Percentiles rank a stretch among this genome's conserved stretches.
Conservation (phyloP, 2,888 invertebrate genomes). For the Cephus pygmeus region DNA sequence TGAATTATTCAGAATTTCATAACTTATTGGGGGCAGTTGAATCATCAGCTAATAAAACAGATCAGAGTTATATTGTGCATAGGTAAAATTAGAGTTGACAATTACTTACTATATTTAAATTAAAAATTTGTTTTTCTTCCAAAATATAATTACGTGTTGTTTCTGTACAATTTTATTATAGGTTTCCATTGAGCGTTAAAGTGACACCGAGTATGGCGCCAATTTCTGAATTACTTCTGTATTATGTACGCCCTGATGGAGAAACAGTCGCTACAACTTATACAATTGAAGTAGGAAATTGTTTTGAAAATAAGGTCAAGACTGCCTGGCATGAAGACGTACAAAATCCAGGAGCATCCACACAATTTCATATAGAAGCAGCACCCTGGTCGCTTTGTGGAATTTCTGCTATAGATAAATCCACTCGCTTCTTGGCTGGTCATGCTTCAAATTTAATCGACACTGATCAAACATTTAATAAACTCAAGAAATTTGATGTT, state of each 20-base stretch:
- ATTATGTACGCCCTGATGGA: conserved; percentile 69
- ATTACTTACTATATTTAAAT: not conserved
- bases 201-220: conserved; percentile 67
- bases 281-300: conserved; percentile 68
- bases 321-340: conserved; percentile 66
- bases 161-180: conserved; percentile 36
- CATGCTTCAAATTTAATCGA: conserved; percentile 33
- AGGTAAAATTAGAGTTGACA: conserved; percentile 34
- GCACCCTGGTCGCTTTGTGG: conserved; percentile 71
- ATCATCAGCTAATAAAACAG: conserved; percentile 46
- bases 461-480: conserved; percentile 50
- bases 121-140: not conserved
- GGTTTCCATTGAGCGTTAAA: conserved; percentile 66
- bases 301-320: conserved; percentile 70
- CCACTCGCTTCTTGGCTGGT: conserved; percentile 66
- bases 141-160: not conserved
- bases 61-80: conserved; percentile 48
- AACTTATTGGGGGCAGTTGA: conserved; percentile 54
- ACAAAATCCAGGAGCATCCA: conserved; percentile 67
- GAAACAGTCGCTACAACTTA: conserved; percentile 71
- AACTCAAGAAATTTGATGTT: conserved; percentile 56
- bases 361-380: conserved; percentile 68
- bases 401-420: conserved; percentile 71
- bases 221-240: conserved; percentile 68
- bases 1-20: conserved; percentile 59